Evolutionary conservation across 2,888 invertebrate genomes (phyloP).

Genomic region (Parapristionchus giblindavisi): DNA sequence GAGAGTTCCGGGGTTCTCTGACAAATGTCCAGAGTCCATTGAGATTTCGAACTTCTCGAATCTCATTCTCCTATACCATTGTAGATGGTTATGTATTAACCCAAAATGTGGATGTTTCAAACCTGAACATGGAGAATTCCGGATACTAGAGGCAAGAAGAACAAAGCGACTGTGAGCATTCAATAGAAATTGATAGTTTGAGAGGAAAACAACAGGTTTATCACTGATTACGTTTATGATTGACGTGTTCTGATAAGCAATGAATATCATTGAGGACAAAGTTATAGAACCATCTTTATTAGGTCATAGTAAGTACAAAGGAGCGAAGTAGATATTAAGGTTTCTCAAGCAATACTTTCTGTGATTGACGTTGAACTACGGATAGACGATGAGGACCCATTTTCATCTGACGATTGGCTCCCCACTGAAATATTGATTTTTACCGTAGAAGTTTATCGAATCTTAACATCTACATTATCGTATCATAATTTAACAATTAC

Average conservation of each 20-base stretch:
- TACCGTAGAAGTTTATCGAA: not conserved
- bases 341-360: too few relatives aligned
- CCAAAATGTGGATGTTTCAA: not conserved
- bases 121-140: conserved; percentile 22
- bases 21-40: conserved; percentile 94
- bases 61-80: conserved; percentile 83
- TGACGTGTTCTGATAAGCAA: not conserved
- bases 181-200: conserved; percentile 36
- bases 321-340: too few relatives aligned
- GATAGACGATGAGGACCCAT: conserved; percentile 33
- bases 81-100: too few relatives aligned
- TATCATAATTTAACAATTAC: too few relatives aligned
- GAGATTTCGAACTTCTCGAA: conserved; percentile 81
- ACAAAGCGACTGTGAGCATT: conserved; percentile 35
- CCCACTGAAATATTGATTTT: conserved; percentile 16
- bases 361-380: not conserved
- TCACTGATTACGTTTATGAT: not conserved
- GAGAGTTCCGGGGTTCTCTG: conserved; percentile 79
- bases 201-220: conserved; percentile 22
- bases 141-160: not conserved
- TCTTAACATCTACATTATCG: not conserved
- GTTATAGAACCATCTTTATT: not conserved
- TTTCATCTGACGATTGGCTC: conserved; percentile 14
- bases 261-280: not conserved
- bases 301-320: too few relatives aligned